A percentile compares a stretch with the other conserved stretches of the same genome.
phyloP scores from a whole-genome alignment of 2,113 vertebrate genomes.

The Solea solea region DNA sequence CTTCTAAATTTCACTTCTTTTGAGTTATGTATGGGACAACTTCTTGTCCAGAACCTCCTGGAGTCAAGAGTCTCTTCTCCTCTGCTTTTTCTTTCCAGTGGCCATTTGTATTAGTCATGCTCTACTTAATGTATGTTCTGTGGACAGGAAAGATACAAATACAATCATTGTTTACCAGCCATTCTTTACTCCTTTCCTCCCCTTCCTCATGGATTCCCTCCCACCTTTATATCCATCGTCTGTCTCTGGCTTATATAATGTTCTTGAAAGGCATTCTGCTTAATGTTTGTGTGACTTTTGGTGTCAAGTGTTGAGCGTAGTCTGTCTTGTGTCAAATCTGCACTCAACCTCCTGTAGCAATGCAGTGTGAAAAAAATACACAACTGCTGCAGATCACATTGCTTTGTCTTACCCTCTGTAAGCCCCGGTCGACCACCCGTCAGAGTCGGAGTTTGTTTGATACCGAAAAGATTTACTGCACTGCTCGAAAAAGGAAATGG shows the following conservation, averaged over 20 bases:
- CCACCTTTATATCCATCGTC: slow-evolving; percentile 13
- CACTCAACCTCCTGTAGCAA: background rate
- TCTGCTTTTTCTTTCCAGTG: background rate
- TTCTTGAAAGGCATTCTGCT: slow-evolving; percentile 35
- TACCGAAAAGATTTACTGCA: slow-evolving; percentile 48
- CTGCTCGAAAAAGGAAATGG: slow-evolving; percentile 43
- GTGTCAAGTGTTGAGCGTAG: slow-evolving; percentile 45
- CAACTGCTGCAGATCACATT: slow-evolving; percentile 23
- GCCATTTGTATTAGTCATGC: background rate
- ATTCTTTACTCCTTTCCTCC: background rate
- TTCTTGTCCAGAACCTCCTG: background rate
- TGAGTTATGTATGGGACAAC: background rate
- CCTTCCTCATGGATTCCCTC: slow-evolving; percentile 5
- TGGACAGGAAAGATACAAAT: background rate
- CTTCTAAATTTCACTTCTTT: background rate
- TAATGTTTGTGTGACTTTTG: slow-evolving; percentile 41
- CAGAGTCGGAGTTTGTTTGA: slow-evolving; percentile 20
- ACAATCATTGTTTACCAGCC: background rate
- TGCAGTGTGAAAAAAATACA: slow-evolving; percentile 10
- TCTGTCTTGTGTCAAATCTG: slow-evolving; percentile 55
- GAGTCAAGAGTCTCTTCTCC: background rate
- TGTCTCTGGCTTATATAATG: slow-evolving; percentile 27
- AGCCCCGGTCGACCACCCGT: slow-evolving; percentile 15
- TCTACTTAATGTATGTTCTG: background rate
- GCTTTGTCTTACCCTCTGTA: slow-evolving; percentile 28